Conservation (phyloP, 2,888 invertebrate species). For the Trissolcus brochymenae region DNA sequence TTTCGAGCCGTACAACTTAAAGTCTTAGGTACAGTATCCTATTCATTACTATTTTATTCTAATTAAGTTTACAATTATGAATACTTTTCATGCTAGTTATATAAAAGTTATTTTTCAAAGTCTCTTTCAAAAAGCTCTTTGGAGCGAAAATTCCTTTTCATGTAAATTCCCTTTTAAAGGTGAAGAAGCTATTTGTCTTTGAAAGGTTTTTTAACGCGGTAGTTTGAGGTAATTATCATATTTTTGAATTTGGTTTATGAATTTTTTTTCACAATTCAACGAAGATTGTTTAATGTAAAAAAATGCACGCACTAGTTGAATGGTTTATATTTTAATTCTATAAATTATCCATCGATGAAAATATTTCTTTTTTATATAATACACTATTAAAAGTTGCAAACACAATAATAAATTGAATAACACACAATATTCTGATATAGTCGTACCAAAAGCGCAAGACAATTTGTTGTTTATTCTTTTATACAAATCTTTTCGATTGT, state of each 20-base stretch:
- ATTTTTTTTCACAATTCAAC: background rate
- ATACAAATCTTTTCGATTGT: no score
- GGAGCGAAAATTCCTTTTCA: conserved; percentile 29
- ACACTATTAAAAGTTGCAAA: no score
- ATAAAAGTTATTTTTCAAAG: conserved; percentile 38
- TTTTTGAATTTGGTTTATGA: conserved; percentile 15
- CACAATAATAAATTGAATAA: no score
- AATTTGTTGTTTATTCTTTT: no score
- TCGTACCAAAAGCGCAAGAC: no score
- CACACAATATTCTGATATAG: no score
- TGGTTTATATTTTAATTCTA: no score
- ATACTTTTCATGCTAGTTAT: conserved; percentile 22
- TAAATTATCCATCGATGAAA: no score
- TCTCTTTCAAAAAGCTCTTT: conserved; percentile 24
- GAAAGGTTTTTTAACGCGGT: conserved; percentile 15
- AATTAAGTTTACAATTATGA: conserved; percentile 35
- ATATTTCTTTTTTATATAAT: no score
- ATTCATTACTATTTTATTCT: conserved; percentile 30
- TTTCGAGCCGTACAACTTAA: conserved; percentile 87
- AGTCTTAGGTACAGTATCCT: conserved; percentile 83
- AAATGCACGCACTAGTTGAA: background rate
- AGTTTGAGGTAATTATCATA: conserved; percentile 27
- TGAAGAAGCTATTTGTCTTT: conserved; percentile 38
- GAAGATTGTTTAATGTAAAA: conserved; percentile 2
- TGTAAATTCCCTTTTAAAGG: conserved; percentile 25